Base-by-base conservation (phyloP, 2,113 vertebrate genomes). In the Passerina amoena region DNA sequence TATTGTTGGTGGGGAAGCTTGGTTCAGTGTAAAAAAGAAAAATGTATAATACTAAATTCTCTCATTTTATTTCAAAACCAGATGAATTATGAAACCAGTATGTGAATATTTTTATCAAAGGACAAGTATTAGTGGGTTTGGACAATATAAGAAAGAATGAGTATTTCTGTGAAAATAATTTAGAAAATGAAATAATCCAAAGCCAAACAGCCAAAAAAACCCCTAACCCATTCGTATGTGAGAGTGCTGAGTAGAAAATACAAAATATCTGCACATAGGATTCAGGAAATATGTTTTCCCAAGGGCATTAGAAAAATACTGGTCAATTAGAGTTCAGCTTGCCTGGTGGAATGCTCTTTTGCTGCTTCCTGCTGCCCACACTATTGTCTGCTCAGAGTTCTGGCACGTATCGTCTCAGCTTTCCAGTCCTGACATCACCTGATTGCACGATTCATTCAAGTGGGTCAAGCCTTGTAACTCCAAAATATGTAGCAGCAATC, bases 361-460 rank as follows among this genome's bases (percentile, higher is more conserved):
- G 21, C 70, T 65, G 37, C 68, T 94, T 96, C 90, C 93, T 94
- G 71, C 76, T 90, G 59, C 85, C 91, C 75, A 81, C 79, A 24
- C 22, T 82, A 8, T 35, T 44, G 54, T 95, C 85, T 93, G 63
- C 75, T 91, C 71, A n/a, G 37, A 87, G 66, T 85, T 96, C 87
- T 95, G 71, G 53, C 78, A 87, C 6, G 0, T 50, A 38, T 19
- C 0, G 0, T 73, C 79, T 92, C 4, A 2, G 64, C 50, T 94
- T 93, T 94, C 79, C 59, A n/a, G 57, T 86, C 44, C 68, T 93
- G 79, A 94, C 87, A 79, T 73, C 91, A 89, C 63, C 66, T 82
- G 47, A 54, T 83, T 70, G 51, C 78, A 90, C 10, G 5, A 14
- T 92, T 87, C 40, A 11, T 81, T 95, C 47, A 63, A 63, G 65